A percentile compares a stretch with the other conserved stretches of the same genome.
phyloP scores from a whole-genome alignment of 53 echinoderm and acorn worm species.

The Arbacia lixula region DNA sequence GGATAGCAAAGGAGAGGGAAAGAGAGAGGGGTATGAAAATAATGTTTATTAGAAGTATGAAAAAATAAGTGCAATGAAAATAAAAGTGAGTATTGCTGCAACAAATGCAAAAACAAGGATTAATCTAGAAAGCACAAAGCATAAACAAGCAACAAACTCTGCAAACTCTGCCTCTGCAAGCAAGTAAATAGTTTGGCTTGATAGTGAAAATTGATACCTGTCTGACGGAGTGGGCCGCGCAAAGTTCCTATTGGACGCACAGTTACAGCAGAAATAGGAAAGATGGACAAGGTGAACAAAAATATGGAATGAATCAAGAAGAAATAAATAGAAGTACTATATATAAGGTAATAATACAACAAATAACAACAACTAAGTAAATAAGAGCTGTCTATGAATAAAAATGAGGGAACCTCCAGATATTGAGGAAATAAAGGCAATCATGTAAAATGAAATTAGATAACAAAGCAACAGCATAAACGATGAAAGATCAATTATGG shows the following conservation, averaged over 20 bases:
- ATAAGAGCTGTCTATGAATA: too few relatives aligned
- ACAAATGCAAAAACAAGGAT: not conserved
- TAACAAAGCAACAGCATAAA: too few relatives aligned
- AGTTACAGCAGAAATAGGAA: not conserved
- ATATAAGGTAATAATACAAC: not conserved
- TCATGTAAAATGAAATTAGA: too few relatives aligned
- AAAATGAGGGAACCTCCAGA: too few relatives aligned
- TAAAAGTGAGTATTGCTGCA: not conserved
- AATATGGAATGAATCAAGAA: not conserved
- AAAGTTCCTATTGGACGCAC: constrained; percentile 6
- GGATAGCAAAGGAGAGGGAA: not conserved
- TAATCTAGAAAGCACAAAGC: not conserved
- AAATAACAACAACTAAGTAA: too few relatives aligned
- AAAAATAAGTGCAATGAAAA: not conserved
- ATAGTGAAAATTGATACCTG: constrained; percentile 19
- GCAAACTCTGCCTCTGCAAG: constrained; percentile 11
- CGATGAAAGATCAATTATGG: too few relatives aligned
- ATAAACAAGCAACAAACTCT: not conserved
- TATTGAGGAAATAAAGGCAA: too few relatives aligned
- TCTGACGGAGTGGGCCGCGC: constrained; percentile 25
- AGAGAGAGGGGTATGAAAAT: not conserved
- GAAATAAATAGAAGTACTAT: not conserved
- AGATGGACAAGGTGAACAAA: not conserved
- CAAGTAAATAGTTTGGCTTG: constrained; percentile 8
- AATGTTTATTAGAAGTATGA: not conserved